These are phyloP conservation scores for Tortricodes alternella DNA, from an alignment of 2,888 invertebrate genomes.

Conservation along the genomic window DNA sequence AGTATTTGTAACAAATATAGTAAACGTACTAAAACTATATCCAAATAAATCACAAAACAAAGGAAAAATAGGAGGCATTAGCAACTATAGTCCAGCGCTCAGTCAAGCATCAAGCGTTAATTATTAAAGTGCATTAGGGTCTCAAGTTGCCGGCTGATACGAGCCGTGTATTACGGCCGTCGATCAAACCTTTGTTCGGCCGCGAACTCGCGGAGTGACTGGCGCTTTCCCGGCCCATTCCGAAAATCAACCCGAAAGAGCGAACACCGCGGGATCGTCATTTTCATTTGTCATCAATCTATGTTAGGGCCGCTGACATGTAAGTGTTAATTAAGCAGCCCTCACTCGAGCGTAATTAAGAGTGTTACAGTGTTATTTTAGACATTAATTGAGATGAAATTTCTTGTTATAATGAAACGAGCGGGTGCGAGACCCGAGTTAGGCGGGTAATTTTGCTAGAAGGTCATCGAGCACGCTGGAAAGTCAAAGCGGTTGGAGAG, in stretches of 20 bases:
- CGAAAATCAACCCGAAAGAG: constrained; percentile 65
- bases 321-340: constrained; percentile 82
- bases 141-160: constrained; percentile 66
- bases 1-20: too few species aligned
- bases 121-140: constrained; percentile 78
- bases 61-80: constrained; percentile 21
- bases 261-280: constrained; percentile 72
- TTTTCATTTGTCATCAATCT: constrained; percentile 83
- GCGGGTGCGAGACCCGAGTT: constrained; percentile 47
- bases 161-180: constrained; percentile 61
- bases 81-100: constrained; percentile 30
- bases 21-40: neutral
- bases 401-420: constrained; percentile 76
- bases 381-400: constrained; percentile 83
- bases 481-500: constrained; percentile 58
- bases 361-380: constrained; percentile 81
- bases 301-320: constrained; percentile 80
- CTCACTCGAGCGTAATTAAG: constrained; percentile 81
- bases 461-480: constrained; percentile 63
- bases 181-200: constrained; percentile 66
- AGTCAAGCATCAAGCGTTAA: constrained; percentile 54
- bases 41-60: neutral
- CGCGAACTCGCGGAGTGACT: constrained; percentile 71
- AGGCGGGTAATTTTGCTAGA: constrained; percentile 66
- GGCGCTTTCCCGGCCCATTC: constrained; percentile 64